These are phyloP conservation scores for Nephrotoma flavescens DNA, from an alignment of 2,888 invertebrate genomes.

Conservation along the genomic window DNA sequence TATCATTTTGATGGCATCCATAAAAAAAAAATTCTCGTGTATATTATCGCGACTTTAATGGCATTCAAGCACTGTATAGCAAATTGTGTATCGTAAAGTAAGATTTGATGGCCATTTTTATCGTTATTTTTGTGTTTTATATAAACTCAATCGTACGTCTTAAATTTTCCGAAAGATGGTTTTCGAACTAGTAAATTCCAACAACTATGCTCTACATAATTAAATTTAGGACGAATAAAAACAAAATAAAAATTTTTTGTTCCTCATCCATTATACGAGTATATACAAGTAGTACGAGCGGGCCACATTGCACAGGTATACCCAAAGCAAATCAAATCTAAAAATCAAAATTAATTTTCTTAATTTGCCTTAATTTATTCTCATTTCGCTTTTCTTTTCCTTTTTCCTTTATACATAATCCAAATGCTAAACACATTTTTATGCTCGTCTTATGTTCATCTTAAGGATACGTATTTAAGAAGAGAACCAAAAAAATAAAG, in stretches of 20 bases:
- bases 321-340: not conserved
- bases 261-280: not conserved
- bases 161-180: not conserved
- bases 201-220: not conserved
- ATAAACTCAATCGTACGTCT: not conserved
- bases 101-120: not conserved
- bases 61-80: not conserved
- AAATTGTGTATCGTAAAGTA: not conserved
- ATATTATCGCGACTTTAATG: not conserved
- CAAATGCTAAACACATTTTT: not conserved
- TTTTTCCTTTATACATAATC: not conserved
- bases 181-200: not conserved
- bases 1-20: not conserved
- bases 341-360: conserved; percentile 1
- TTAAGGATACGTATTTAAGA: not conserved
- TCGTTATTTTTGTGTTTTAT: not conserved
- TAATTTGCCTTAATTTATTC: not conserved
- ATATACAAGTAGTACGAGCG: not conserved
- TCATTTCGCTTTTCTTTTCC: not conserved
- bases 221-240: not conserved
- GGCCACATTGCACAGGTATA: not conserved
- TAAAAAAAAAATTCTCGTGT: not conserved
- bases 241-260: not conserved
- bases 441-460: not conserved
- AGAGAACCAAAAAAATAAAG: not conserved